Evolutionary conservation across 2,113 vertebrate genomes (phyloP).

Genomic region (Rhea americana): DNA sequence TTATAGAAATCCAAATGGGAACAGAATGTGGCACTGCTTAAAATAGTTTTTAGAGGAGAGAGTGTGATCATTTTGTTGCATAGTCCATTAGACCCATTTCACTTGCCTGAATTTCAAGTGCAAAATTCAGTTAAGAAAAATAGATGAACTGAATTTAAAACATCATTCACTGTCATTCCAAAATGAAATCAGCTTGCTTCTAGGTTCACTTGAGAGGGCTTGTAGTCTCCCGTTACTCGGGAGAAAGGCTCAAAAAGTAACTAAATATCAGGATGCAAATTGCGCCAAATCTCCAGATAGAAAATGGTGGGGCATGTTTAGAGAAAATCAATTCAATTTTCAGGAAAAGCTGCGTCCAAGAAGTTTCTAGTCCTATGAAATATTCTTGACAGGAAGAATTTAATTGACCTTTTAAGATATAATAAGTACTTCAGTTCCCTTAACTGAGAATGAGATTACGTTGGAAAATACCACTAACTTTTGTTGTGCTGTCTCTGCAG

Average conservation of each 20-base stretch:
- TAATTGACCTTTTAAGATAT: background rate
- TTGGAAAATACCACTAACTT: background rate
- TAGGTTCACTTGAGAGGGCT: background rate
- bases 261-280: background rate
- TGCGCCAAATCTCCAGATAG: background rate
- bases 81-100: background rate
- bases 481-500: background rate
- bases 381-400: background rate
- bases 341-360: background rate
- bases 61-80: accelerated
- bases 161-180: background rate
- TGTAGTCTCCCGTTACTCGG: background rate
- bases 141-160: background rate
- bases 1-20: accelerated
- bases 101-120: background rate
- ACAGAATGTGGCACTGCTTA: background rate
- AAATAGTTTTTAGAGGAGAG: background rate
- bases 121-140: background rate
- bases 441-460: background rate
- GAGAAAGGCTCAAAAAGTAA: background rate
- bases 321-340: background rate
- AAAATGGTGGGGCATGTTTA: accelerated
- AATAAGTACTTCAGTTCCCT: background rate
- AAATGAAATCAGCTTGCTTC: background rate
- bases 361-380: background rate